Base-by-base conservation (phyloP, 2,113 vertebrate species). In the Symphodus melops region DNA sequence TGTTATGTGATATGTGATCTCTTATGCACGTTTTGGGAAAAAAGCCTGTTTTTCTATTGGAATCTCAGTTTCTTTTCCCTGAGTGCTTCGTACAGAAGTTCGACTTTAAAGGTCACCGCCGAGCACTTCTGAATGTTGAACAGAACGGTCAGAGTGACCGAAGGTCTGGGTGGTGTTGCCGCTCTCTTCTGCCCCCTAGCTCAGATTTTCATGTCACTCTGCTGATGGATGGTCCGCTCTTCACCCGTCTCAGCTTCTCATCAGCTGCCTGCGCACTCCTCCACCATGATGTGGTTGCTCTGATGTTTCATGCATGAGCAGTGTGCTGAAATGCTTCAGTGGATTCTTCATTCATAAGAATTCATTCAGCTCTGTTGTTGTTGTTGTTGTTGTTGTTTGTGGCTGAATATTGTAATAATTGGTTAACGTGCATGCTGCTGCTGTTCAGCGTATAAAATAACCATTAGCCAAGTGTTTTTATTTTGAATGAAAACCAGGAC, bases 271-370 rank as follows among this genome's bases (percentile, higher is more conserved):
- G 54, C 33, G 46, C 69, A n/a, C 48, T 53, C 70, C 64, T 39
- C 19, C 36, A 66, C 56, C 66, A 28, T n/a, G 57, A 39, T 73
- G 41, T 9, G 72, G 69, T 58, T 48, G 46, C 46, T 69, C 56
- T 71, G 68, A 77, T 87, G 75, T 67, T 3, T 77, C 33, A 73
- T 70, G 82, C 89, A 87, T 83, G 88, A 78, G 60, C 60, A 20
- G 28, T 68, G 63, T 78, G 63, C 23, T 67, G 66, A 58, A 52
- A 53, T 14, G 67, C 63, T 71, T 7, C 23, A 23, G 23, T 71
- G 49, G 58, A 48, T 42, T 68, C 60, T 68, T 49, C 37, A 19
- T 64, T 61, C 2, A 0, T 65, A n/a, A 65, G 44, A 55, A 9
- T 79, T 73, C 41, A 14, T 75, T 62, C 25, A 1, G 11, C 0